Conservation (phyloP, 2,113 vertebrate species). For the Rostratula benghalensis region DNA sequence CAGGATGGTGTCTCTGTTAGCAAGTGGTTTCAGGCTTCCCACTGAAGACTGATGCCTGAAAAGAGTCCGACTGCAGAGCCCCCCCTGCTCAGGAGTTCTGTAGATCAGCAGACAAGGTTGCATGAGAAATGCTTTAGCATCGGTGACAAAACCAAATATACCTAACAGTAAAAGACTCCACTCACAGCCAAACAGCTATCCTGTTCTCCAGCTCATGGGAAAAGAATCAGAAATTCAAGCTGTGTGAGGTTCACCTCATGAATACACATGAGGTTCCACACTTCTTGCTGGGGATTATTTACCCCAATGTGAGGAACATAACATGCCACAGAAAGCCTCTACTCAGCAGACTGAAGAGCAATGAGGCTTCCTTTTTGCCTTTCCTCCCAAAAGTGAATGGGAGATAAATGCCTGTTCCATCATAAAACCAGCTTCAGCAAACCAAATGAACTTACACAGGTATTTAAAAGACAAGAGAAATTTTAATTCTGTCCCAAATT, state of each 20-base stretch:
- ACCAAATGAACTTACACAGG: neutral
- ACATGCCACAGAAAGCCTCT: neutral
- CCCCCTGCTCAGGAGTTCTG: neutral
- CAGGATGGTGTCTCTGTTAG: neutral
- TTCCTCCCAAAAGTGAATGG: neutral
- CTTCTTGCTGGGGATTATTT: neutral
- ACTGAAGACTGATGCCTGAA: neutral
- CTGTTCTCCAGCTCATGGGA: neutral
- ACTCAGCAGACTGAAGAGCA: neutral
- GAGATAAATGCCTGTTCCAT: neutral
- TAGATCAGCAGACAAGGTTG: neutral
- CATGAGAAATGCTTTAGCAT: neutral
- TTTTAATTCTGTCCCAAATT: neutral
- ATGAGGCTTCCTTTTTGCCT: neutral
- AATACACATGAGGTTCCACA: neutral
- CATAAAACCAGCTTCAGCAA: neutral
- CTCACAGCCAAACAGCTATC: neutral
- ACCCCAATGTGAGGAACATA: neutral
- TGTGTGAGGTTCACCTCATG: neutral
- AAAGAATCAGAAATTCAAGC: neutral
- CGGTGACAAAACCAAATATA: neutral
- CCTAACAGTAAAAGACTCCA: neutral
- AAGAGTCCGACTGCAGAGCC: neutral
- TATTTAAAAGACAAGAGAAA: neutral
- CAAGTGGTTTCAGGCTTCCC: neutral